phyloP scores from a whole-genome alignment of 2,888 invertebrate species.

The Dichetophora obliterata region DNA sequence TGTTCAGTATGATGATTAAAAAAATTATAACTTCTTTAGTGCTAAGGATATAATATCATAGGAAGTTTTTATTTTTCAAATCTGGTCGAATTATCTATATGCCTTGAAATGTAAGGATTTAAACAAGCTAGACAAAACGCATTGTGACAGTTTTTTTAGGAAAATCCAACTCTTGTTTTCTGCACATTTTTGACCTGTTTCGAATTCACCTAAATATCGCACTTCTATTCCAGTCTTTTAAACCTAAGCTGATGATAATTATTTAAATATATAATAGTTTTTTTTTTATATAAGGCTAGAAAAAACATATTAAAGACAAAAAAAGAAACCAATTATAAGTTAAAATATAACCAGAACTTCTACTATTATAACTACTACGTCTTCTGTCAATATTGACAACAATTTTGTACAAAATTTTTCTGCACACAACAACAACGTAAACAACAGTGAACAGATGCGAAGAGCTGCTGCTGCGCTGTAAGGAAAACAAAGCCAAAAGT shows the following conservation, averaged over 20 bases:
- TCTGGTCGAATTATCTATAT: neutral
- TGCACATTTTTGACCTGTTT: neutral
- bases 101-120: neutral
- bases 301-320: conserved; percentile 15
- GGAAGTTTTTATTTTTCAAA: too few relatives aligned
- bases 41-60: too few relatives aligned
- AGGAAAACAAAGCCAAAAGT: conserved; percentile 51
- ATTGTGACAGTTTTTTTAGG: too few relatives aligned
- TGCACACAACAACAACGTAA: conserved; percentile 37
- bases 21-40: too few relatives aligned
- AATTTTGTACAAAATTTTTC: neutral
- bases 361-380: conserved; percentile 6
- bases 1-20: too few relatives aligned
- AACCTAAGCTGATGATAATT: conserved; percentile 8
- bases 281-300: neutral
- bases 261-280: neutral
- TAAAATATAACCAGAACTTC: neutral
- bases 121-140: neutral
- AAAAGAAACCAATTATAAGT: neutral
- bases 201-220: conserved; percentile 3
- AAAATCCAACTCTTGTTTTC: too few relatives aligned
- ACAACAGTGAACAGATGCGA: conserved; percentile 39
- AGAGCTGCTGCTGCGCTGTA: conserved; percentile 25
- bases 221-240: conserved; percentile 14
- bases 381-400: conserved; percentile 21